These are phyloP conservation scores for Bombus confusus DNA, from an alignment of 1,140 invertebrate genomes.

Conservation along the genomic window DNA sequence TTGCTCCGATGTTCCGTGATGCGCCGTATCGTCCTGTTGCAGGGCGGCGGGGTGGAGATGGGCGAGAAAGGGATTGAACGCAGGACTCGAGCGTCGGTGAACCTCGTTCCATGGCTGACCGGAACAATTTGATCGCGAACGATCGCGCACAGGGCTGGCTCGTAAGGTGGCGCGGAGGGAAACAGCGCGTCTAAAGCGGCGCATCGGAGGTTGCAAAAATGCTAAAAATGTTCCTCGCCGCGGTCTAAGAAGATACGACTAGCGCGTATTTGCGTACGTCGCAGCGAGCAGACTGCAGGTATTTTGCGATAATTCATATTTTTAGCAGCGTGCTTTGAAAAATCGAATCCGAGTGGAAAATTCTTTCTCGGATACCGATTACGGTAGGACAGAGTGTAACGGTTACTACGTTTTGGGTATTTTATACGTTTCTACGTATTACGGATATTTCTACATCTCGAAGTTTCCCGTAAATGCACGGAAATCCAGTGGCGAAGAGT, in stretches of 20 bases:
- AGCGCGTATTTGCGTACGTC: no score
- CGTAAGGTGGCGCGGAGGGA: background rate
- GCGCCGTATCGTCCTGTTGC: background rate
- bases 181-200: background rate
- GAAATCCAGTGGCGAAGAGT: no score
- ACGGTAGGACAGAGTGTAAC: no score
- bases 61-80: background rate
- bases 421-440: no score
- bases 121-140: slow-evolving; percentile 22
- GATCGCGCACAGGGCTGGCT: background rate
- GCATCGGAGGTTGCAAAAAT: background rate
- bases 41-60: background rate
- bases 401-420: no score
- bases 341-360: no score
- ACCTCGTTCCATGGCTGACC: background rate
- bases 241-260: background rate
- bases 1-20: background rate
- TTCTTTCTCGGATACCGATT: no score
- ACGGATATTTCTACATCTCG: no score
- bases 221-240: background rate
- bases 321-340: no score
- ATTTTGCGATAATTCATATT: background rate
- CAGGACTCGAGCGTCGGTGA: background rate
- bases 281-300: no score
- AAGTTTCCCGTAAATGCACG: no score